Conservation (phyloP, 2,113 vertebrate species). For the Clarias macrocephalus region DNA sequence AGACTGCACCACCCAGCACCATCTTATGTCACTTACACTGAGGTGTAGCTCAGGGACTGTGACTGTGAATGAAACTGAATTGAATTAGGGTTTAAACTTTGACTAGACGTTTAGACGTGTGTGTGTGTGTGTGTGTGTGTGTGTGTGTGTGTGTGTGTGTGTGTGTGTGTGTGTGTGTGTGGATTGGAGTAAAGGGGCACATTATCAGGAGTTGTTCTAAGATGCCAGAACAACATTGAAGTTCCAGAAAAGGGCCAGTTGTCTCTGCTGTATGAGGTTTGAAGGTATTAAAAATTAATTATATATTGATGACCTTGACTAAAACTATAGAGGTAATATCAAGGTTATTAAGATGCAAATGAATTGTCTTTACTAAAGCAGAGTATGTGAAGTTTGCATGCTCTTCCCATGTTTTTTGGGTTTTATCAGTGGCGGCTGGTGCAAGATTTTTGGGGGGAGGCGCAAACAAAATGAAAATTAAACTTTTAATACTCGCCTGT, state of each 20-base stretch:
- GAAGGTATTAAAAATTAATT: background rate
- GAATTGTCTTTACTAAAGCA: background rate
- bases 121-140: background rate
- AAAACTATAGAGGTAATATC: background rate
- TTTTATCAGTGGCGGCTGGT: no score
- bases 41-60: background rate
- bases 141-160: background rate
- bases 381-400: no score
- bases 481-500: no score
- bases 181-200: background rate
- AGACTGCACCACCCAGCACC: conserved; percentile 26
- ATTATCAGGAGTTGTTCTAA: background rate
- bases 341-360: background rate
- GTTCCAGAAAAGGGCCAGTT: background rate
- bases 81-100: background rate
- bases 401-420: no score
- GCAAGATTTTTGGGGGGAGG: no score
- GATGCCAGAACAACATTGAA: background rate
- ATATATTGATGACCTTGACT: background rate
- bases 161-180: background rate
- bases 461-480: no score
- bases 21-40: background rate
- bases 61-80: background rate
- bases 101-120: background rate
- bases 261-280: background rate